phyloP scores from a whole-genome alignment of 2,797 vertebrate genomes.

The Percopsis omiscomaycus region DNA sequence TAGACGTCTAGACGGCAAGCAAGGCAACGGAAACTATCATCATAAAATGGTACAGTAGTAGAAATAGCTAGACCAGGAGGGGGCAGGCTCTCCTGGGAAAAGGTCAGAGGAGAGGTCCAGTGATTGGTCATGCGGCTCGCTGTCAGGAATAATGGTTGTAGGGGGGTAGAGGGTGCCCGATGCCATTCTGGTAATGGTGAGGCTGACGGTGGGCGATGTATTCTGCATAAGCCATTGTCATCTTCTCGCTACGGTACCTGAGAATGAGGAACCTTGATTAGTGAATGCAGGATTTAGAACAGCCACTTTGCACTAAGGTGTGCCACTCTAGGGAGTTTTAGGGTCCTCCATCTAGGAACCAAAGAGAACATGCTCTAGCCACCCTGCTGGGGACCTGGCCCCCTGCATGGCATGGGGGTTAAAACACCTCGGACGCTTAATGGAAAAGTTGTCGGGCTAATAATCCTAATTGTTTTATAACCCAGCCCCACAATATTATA shows the following conservation, averaged over 20 bases:
- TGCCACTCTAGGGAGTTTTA: too few species aligned
- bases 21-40: conserved; percentile 99
- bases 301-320: too few species aligned
- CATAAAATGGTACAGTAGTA: conserved; percentile 99
- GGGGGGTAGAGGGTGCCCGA: conserved; percentile 96
- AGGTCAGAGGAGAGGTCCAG: conserved; percentile 98
- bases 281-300: background rate
- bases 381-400: too few species aligned
- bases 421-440: too few species aligned
- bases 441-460: too few species aligned
- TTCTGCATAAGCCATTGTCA: conserved; percentile 99
- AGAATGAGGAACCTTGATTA: conserved; percentile 16
- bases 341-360: too few species aligned
- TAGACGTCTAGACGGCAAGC: conserved; percentile 70
- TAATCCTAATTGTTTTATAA: too few species aligned
- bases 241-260: conserved; percentile 99
- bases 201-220: conserved; percentile 99
- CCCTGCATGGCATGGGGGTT: too few species aligned
- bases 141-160: conserved; percentile 99
- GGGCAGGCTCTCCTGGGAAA: conserved; percentile 98
- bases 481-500: too few species aligned
- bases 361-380: too few species aligned
- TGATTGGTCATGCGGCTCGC: conserved; percentile 99
- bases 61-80: conserved; percentile 99
- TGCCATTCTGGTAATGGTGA: conserved; percentile 99